These are phyloP conservation scores for Dipodomys merriami DNA, from an alignment of 2,113 vertebrate species.

Conservation along the genomic window DNA sequence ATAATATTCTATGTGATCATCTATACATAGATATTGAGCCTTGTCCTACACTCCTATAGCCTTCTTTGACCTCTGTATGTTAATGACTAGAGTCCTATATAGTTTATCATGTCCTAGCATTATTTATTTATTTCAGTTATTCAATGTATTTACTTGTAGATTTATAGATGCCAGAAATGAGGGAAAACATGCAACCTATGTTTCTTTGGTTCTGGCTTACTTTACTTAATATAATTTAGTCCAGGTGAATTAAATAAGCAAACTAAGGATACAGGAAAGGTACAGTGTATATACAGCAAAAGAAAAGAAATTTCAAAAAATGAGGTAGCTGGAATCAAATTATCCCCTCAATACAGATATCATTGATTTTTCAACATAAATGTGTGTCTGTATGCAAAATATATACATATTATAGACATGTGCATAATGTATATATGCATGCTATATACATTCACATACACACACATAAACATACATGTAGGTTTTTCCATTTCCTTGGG, in stretches of 20 bases:
- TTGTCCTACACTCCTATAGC: too few relatives aligned
- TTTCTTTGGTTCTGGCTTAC: too few relatives aligned
- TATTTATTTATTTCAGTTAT: too few relatives aligned
- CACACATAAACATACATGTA: neutral
- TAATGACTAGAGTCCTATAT: too few relatives aligned
- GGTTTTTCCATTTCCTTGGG: neutral
- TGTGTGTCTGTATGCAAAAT: neutral
- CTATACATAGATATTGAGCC: too few relatives aligned
- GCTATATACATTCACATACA: neutral
- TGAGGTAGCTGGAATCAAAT: neutral
- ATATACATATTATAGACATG: too few relatives aligned
- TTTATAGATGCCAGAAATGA: too few relatives aligned
- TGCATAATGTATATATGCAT: neutral
- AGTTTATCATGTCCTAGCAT: too few relatives aligned
- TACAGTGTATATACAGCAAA: neutral
- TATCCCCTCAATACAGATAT: neutral
- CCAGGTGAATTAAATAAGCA: slow-evolving; percentile 3
- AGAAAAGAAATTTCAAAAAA: neutral
- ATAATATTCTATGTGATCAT: too few relatives aligned
- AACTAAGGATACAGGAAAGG: neutral
- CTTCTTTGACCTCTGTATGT: too few relatives aligned
- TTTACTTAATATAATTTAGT: neutral
- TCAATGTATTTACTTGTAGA: too few relatives aligned
- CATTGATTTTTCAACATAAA: slow-evolving; percentile 9
- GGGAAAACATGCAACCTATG: too few relatives aligned